Conservation (phyloP, 2,888 invertebrate species). For the Lasioglossum zephyrum region DNA sequence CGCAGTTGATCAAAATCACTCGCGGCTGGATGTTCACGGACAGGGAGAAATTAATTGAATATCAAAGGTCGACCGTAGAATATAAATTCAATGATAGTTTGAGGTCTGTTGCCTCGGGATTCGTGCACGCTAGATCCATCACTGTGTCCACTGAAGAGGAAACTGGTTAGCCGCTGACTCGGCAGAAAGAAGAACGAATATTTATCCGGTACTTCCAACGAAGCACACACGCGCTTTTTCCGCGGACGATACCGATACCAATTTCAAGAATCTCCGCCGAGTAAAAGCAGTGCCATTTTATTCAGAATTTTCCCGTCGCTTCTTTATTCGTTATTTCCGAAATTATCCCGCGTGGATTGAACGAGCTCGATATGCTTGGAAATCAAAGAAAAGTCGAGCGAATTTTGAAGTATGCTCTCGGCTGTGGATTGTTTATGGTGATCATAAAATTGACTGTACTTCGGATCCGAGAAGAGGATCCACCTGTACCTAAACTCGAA, state of each 20-base stretch:
- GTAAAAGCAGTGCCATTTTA: neutral
- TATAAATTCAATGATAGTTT: neutral
- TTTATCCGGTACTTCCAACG: slow-evolving; percentile 27
- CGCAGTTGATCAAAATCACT: neutral
- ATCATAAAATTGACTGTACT: slow-evolving; percentile 29
- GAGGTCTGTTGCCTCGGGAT: slow-evolving; percentile 46
- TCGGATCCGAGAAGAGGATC: slow-evolving; percentile 40
- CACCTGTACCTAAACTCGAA: neutral
- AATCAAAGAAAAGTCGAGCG: slow-evolving; percentile 29
- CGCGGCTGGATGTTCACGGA: neutral
- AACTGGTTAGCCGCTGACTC: slow-evolving; percentile 68
- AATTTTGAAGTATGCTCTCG: slow-evolving; percentile 34
- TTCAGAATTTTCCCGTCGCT: neutral
- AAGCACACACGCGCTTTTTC: slow-evolving; percentile 28
- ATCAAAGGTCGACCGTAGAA: neutral
- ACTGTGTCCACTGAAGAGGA: slow-evolving; percentile 55
- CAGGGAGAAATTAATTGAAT: neutral
- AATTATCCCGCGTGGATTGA: neutral
- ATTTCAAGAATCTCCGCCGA: neutral
- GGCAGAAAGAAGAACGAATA: slow-evolving; percentile 45
- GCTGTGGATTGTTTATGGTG: slow-evolving; percentile 35
- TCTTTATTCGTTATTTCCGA: neutral
- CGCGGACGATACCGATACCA: neutral
- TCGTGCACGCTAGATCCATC: slow-evolving; percentile 53
- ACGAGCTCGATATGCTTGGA: slow-evolving; percentile 35